Percentiles rank a stretch among this genome's conserved stretches.
Evolutionary conservation across 2,888 invertebrate genomes (phyloP).

Genomic region (Pyrocoelia pectoralis): DNA sequence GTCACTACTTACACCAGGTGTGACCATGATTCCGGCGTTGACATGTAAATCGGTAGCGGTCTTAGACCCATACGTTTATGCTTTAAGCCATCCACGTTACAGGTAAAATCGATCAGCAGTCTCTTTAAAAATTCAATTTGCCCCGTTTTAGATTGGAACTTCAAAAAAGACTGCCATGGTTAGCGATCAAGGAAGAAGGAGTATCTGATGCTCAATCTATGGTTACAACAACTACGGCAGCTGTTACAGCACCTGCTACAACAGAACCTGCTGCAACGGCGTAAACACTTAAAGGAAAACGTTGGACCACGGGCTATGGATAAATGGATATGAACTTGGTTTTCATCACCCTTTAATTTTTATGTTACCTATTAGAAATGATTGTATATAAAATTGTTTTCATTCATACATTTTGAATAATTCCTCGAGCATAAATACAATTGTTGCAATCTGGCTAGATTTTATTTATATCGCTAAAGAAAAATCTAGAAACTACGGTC

Average conservation of each 20-base stretch:
- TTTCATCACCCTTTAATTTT: background rate
- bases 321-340: slow-evolving; percentile 4
- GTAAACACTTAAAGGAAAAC: background rate
- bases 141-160: slow-evolving; percentile 70
- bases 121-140: no score
- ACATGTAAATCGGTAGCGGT: slow-evolving; percentile 90
- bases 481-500: background rate
- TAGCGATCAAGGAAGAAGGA: slow-evolving; percentile 72
- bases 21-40: slow-evolving; percentile 87
- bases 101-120: slow-evolving; percentile 64
- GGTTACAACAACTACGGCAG: slow-evolving; percentile 60
- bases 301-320: background rate
- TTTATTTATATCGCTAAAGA: background rate
- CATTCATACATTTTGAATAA: slow-evolving; percentile 10
- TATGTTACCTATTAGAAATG: background rate
- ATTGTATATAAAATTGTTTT: slow-evolving; percentile 12
- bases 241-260: slow-evolving; percentile 34
- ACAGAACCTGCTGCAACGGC: background rate
- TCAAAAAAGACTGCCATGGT: slow-evolving; percentile 82
- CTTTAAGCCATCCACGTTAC: slow-evolving; percentile 90
- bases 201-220: slow-evolving; percentile 67
- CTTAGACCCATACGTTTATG: slow-evolving; percentile 90
- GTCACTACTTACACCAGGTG: slow-evolving; percentile 74
- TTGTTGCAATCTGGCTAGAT: background rate
- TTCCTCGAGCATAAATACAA: background rate